These are phyloP conservation scores for Elysia crispata DNA, from an alignment of 2,888 invertebrate genomes.

Conservation along the genomic window DNA sequence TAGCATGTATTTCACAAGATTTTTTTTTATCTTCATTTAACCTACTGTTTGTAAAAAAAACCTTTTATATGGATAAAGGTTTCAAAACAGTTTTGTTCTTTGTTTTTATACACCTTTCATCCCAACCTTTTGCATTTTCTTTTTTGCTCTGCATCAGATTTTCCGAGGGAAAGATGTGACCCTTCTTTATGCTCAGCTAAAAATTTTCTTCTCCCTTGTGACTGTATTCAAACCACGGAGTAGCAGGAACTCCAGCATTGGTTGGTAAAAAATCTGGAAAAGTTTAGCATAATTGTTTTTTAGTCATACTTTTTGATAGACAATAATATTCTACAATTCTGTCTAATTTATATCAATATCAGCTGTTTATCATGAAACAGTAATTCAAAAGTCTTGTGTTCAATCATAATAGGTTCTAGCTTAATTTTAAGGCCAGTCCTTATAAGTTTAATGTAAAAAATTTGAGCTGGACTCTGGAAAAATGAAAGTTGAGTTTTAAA, in stretches of 20 bases:
- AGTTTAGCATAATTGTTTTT: neutral
- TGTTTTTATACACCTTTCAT: neutral
- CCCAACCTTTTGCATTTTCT: too few species aligned
- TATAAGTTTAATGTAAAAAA: too few species aligned
- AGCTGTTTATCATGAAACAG: too few species aligned
- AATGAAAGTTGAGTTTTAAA: too few species aligned
- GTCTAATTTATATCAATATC: too few species aligned
- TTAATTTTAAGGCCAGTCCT: too few species aligned
- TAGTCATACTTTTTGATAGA: too few species aligned
- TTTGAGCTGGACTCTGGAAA: too few species aligned
- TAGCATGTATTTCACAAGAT: too few species aligned
- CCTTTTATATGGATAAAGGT: neutral
- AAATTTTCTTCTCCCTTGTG: slow-evolving; percentile 93
- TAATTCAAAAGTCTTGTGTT: too few species aligned
- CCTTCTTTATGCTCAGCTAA: slow-evolving; percentile 91
- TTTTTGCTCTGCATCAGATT: slow-evolving; percentile 80
- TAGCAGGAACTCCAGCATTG: slow-evolving; percentile 96
- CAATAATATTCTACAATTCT: too few species aligned
- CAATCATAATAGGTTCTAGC: too few species aligned
- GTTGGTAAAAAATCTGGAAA: slow-evolving; percentile 73
- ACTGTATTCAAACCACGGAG: slow-evolving; percentile 95
- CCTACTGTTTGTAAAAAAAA: neutral
- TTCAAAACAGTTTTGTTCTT: neutral
- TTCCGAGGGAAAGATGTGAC: slow-evolving; percentile 96
- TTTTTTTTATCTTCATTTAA: neutral